A percentile compares a stretch with the other conserved stretches of the same genome.
Conservation (phyloP, 2,797 vertebrate genomes). For the Acropternis orthonyx region DNA sequence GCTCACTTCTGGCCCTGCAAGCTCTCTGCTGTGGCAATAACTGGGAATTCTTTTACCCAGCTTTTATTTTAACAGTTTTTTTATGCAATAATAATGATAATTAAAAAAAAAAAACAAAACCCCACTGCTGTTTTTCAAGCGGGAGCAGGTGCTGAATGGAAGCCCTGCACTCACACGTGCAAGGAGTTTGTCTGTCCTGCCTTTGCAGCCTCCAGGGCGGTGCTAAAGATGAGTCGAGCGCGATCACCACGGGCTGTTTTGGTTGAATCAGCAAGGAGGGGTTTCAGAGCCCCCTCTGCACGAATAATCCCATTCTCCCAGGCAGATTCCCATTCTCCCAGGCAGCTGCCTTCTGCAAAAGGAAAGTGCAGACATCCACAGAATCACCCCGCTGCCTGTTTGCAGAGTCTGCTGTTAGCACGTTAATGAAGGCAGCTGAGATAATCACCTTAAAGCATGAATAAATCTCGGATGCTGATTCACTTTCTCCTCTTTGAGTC, state of each 20-base stretch:
- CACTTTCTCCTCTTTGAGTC: slow-evolving; percentile 29
- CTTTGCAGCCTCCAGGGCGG: fast-evolving
- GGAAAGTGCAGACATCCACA: slow-evolving; percentile 54
- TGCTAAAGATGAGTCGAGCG: neutral
- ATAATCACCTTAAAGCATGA: slow-evolving; percentile 62
- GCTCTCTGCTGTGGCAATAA: neutral
- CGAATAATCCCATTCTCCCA: slow-evolving; percentile 34
- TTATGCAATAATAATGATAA: too few species aligned
- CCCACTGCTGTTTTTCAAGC: neutral
- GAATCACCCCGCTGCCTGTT: neutral
- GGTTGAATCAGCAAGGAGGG: slow-evolving; percentile 47
- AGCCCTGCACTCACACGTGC: neutral
- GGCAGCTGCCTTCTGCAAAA: slow-evolving; percentile 29
- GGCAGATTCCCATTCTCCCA: slow-evolving; percentile 44
- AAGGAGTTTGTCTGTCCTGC: neutral
- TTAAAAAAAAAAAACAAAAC: neutral
- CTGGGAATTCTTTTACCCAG: fast-evolving
- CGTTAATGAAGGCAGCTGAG: slow-evolving; percentile 51
- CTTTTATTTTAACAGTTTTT: neutral
- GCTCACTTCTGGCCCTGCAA: neutral
- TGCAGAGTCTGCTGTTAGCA: slow-evolving; percentile 37
- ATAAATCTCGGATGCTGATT: slow-evolving; percentile 42
- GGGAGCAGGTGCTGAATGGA: neutral
- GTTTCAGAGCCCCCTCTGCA: neutral
- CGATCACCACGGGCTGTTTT: neutral